phyloP scores from a whole-genome alignment of 1,140 invertebrate genomes.

The Littorina saxatilis region DNA sequence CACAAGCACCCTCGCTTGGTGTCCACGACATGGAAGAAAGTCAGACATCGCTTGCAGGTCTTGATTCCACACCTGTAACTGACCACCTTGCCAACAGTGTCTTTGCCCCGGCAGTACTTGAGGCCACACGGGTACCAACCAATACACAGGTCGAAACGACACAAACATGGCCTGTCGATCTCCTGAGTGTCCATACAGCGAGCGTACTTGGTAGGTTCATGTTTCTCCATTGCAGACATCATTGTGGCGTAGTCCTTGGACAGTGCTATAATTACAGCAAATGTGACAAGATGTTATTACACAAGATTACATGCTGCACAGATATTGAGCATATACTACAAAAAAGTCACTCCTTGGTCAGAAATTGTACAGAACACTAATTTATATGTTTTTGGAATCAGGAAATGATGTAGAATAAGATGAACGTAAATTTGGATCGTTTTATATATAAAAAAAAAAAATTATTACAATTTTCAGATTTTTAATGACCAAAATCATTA shows the following conservation, averaged over 20 bases:
- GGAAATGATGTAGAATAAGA: too few species aligned
- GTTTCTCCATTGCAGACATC: conserved; percentile 60
- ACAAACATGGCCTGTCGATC: conserved; percentile 81
- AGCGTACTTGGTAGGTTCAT: conserved; percentile 61
- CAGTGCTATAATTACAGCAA: conserved; percentile 57
- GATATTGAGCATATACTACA: neutral
- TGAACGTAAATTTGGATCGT: too few species aligned
- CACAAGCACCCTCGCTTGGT: conserved; percentile 91
- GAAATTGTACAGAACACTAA: neutral
- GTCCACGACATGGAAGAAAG: conserved; percentile 89
- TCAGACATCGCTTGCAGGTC: conserved; percentile 92
- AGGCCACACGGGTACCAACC: conserved; percentile 95
- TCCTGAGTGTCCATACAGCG: conserved; percentile 69
- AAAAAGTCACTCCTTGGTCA: neutral
- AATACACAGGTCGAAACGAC: conserved; percentile 89
- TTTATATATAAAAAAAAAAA: too few species aligned
- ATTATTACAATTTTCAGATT: too few species aligned
- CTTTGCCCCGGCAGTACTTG: conserved; percentile 92
- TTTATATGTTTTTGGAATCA: too few species aligned
- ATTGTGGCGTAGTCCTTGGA: conserved; percentile 62
- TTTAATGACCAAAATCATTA: too few species aligned
- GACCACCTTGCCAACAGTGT: conserved; percentile 80
- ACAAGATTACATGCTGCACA: conserved; percentile 1
- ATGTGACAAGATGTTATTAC: neutral
- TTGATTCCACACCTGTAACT: conserved; percentile 95